Conservation (phyloP, 2,888 invertebrate species). For the Rhingia campestris region DNA sequence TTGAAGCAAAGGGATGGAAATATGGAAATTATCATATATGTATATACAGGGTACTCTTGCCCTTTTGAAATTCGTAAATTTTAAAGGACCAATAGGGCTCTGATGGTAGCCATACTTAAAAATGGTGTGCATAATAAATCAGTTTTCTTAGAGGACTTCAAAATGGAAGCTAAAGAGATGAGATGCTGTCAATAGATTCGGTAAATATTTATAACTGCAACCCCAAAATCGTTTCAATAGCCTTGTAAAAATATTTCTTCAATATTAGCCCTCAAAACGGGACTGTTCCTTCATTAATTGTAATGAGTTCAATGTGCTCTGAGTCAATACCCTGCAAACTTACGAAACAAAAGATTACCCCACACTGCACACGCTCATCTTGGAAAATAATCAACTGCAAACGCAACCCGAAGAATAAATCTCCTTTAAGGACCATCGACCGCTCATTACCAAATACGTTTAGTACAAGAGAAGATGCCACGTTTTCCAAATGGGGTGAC, state of each 20-base stretch:
- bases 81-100: conserved; percentile 16
- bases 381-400: conserved; percentile 41
- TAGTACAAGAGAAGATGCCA: conserved; percentile 9
- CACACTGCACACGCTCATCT: not conserved
- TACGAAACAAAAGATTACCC: conserved; percentile 20
- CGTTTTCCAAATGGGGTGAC: conserved; percentile 20
- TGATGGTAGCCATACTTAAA: conserved; percentile 29
- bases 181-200: no score
- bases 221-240: no score
- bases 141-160: not conserved
- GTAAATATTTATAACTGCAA: no score
- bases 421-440: conserved; percentile 52
- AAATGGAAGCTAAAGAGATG: not conserved
- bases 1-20: conserved; percentile 22
- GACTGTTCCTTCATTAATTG: not conserved
- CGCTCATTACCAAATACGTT: conserved; percentile 37
- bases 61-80: not conserved
- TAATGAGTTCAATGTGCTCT: not conserved
- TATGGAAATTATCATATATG: conserved; percentile 1
- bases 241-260: no score
- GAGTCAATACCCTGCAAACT: not conserved
- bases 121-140: not conserved
- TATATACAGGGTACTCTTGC: not conserved
- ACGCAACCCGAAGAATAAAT: conserved; percentile 49
- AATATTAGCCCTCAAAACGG: no score